phyloP scores from a whole-genome alignment of 2,797 vertebrate species.

The Vipera latastei region DNA sequence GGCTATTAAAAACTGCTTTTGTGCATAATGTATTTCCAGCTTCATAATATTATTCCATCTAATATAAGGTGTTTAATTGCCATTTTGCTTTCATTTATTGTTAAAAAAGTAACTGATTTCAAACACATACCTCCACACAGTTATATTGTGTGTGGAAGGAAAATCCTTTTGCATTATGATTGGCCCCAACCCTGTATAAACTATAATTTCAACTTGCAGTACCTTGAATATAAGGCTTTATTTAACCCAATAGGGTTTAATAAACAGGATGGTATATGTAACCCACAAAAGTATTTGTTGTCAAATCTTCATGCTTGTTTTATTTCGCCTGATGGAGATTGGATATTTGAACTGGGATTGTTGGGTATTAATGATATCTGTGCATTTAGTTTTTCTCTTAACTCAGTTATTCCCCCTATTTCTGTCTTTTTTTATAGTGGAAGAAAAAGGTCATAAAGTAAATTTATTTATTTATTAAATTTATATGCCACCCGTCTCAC shows the following conservation, averaged over 20 bases:
- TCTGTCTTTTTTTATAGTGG: conserved; percentile 22
- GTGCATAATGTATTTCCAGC: background rate
- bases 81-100: background rate
- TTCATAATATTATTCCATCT: background rate
- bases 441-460: background rate
- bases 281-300: conserved; percentile 18
- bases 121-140: background rate
- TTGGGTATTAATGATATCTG: conserved; percentile 18
- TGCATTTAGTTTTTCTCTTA: conserved; percentile 12
- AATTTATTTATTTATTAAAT: background rate
- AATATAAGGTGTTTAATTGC: background rate
- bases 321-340: conserved; percentile 34
- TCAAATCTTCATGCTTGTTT: background rate
- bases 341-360: background rate
- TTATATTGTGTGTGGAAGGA: background rate
- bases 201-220: background rate
- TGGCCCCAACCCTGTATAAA: background rate
- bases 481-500: background rate
- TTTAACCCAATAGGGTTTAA: background rate
- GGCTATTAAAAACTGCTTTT: background rate
- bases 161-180: background rate
- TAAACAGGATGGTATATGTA: conserved; percentile 8
- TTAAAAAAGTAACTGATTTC: background rate
- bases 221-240: background rate
- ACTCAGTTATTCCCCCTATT: background rate